Conservation (phyloP, 2,888 invertebrate species). For the Hymenopus coronatus region DNA sequence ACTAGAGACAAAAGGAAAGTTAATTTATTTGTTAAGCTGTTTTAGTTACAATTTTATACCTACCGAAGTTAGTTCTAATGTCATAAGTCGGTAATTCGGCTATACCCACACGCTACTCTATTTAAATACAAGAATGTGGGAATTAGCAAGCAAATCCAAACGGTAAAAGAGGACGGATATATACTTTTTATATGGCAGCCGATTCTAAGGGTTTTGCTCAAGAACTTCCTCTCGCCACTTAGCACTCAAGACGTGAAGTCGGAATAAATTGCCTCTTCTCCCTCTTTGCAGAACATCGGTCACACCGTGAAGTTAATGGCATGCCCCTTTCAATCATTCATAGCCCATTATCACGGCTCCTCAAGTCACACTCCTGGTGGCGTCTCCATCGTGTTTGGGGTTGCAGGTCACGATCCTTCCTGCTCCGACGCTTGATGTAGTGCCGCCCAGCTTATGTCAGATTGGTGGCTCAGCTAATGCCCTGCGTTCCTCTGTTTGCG, state of each 20-base stretch:
- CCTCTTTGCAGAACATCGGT: not conserved
- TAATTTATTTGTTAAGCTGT: too few relatives aligned
- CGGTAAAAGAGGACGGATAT: not conserved
- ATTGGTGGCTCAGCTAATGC: not conserved
- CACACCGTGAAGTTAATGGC: not conserved
- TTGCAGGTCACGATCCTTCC: not conserved
- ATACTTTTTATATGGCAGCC: not conserved
- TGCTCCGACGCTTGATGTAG: not conserved
- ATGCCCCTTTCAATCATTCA: not conserved
- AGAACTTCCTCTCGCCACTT: not conserved
- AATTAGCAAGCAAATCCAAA: not conserved
- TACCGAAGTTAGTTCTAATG: too few relatives aligned
- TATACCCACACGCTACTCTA: too few relatives aligned
- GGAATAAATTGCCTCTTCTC: not conserved
- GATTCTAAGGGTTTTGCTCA: not conserved
- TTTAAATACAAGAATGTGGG: not conserved
- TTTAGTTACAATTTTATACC: too few relatives aligned
- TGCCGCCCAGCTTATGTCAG: not conserved
- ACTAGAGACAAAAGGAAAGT: too few relatives aligned
- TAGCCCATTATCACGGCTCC: not conserved
- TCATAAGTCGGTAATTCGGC: too few relatives aligned
- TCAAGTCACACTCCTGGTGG: not conserved
- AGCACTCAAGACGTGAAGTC: not conserved
- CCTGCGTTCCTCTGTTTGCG: not conserved
- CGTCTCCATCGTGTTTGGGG: not conserved